A percentile compares a stretch with the other conserved stretches of the same genome.
Evolutionary conservation across 1,140 invertebrate genomes (phyloP).

Genomic region (Calliphora vicina): DNA sequence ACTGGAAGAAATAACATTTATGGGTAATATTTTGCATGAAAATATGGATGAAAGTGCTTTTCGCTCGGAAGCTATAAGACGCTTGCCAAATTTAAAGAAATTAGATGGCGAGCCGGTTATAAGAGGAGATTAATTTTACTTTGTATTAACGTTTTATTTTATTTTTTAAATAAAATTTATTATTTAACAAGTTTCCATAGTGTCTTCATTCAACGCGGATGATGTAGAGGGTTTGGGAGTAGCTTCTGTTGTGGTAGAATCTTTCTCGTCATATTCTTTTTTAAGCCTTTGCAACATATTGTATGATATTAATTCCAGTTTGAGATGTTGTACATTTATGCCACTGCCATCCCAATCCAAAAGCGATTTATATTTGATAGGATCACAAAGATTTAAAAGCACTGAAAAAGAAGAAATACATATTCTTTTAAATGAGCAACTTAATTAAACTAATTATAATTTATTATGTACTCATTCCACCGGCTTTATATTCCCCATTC

Average conservation of each 20-base stretch:
- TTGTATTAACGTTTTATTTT: conserved; percentile 12
- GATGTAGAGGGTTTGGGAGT: neutral
- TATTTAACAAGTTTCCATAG: conserved; percentile 25
- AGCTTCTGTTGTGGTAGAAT: neutral
- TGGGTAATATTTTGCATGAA: conserved; percentile 87
- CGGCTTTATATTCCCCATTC: conserved; percentile 73
- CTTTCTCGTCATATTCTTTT: neutral
- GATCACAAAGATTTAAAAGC: conserved; percentile 59
- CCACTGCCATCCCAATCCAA: conserved; percentile 60
- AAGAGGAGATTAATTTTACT: conserved; percentile 50
- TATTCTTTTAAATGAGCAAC: neutral
- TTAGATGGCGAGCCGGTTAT: conserved; percentile 83
- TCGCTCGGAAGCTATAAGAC: conserved; percentile 75
- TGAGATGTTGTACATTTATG: conserved; percentile 59
- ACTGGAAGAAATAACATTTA: conserved; percentile 79
- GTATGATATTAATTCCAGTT: conserved; percentile 56
- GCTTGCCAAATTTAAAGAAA: conserved; percentile 82
- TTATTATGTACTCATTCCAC: conserved; percentile 78
- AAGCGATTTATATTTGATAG: conserved; percentile 53
- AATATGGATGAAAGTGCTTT: conserved; percentile 75
- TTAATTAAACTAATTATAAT: neutral
- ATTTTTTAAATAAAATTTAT: neutral
- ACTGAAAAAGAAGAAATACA: conserved; percentile 48
- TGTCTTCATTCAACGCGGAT: neutral
- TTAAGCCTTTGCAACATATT: conserved; percentile 55